A percentile compares a stretch with the other conserved stretches of the same genome.
Evolutionary conservation across 1,140 invertebrate species (phyloP).

Genomic region (Daktulosphaira vitifoliae): DNA sequence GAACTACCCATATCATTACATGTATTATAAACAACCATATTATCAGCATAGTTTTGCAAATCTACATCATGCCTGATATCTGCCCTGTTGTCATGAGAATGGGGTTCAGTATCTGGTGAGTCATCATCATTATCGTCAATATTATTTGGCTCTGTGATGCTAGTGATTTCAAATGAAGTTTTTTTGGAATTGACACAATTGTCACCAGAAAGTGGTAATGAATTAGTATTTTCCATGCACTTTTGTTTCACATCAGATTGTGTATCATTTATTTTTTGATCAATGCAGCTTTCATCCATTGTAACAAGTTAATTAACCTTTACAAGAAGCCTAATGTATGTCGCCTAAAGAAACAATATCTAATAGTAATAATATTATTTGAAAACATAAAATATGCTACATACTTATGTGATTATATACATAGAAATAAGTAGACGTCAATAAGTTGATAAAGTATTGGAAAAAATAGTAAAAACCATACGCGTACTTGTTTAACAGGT

Average conservation of each 20-base stretch:
- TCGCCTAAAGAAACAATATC: constrained; percentile 3
- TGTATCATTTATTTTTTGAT: not conserved
- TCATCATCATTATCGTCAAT: constrained; percentile 82
- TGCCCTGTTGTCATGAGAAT: constrained; percentile 63
- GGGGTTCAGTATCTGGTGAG: constrained; percentile 86
- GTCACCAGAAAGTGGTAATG: not conserved
- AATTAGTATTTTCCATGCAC: constrained; percentile 4
- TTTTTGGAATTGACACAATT: constrained; percentile 52
- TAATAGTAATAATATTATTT: not conserved
- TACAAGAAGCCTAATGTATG: not conserved
- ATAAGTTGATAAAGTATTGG: not conserved
- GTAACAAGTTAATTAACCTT: too few species aligned
- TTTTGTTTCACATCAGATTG: constrained; percentile 13
- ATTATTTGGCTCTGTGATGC: constrained; percentile 68
- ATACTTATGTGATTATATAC: constrained; percentile 7
- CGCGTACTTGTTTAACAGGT: not conserved
- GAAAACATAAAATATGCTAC: not conserved
- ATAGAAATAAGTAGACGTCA: not conserved
- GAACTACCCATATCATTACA: constrained; percentile 73
- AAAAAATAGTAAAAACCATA: not conserved
- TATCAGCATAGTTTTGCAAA: constrained; percentile 72
- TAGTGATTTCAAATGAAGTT: constrained; percentile 88
- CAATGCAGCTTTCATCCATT: constrained; percentile 6
- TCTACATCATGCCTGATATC: constrained; percentile 73
- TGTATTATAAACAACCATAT: constrained; percentile 69